These are phyloP conservation scores for Drosophila prostipennis DNA, from an alignment of 2,888 invertebrate genomes.

Conservation along the genomic window DNA sequence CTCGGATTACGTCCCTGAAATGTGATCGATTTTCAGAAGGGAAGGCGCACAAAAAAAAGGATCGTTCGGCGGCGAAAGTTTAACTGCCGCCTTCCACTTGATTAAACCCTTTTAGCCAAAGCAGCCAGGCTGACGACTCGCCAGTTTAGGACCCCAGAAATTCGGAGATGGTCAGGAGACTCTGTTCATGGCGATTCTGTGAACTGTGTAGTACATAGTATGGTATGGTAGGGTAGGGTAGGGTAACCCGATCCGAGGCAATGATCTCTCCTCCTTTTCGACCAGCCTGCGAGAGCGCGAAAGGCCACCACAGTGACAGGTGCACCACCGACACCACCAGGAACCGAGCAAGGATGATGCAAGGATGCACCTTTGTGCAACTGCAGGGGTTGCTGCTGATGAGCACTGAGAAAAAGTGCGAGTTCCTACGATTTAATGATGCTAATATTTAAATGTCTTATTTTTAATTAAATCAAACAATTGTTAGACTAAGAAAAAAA, in stretches of 20 bases:
- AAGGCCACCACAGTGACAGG: conserved; percentile 72
- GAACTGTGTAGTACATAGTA: conserved; percentile 48
- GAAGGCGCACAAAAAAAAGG: neutral
- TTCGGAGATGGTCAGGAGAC: neutral
- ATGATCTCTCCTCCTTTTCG: conserved; percentile 64
- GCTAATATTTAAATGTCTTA: too few relatives aligned
- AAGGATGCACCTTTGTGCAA: conserved; percentile 77
- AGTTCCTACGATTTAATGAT: too few relatives aligned
- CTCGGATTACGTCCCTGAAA: conserved; percentile 66
- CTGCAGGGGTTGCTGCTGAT: conserved; percentile 60
- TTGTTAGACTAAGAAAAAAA: too few relatives aligned
- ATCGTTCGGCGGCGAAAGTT: conserved; percentile 43
- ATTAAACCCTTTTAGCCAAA: conserved; percentile 80
- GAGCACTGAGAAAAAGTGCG: neutral
- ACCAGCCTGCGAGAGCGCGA: conserved; percentile 22
- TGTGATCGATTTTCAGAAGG: conserved; percentile 19
- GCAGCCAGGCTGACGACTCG: conserved; percentile 44
- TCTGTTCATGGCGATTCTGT: conserved; percentile 56
- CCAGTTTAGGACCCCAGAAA: conserved; percentile 14
- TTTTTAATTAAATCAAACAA: too few relatives aligned
- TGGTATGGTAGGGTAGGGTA: conserved; percentile 48
- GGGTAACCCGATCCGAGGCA: conserved; percentile 79
- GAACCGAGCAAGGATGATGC: conserved; percentile 48
- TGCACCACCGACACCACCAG: conserved; percentile 48
- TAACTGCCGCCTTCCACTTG: conserved; percentile 81